These are phyloP conservation scores for Loriculus beryllinus DNA, from an alignment of 2,797 vertebrate genomes.

Conservation along the genomic window DNA sequence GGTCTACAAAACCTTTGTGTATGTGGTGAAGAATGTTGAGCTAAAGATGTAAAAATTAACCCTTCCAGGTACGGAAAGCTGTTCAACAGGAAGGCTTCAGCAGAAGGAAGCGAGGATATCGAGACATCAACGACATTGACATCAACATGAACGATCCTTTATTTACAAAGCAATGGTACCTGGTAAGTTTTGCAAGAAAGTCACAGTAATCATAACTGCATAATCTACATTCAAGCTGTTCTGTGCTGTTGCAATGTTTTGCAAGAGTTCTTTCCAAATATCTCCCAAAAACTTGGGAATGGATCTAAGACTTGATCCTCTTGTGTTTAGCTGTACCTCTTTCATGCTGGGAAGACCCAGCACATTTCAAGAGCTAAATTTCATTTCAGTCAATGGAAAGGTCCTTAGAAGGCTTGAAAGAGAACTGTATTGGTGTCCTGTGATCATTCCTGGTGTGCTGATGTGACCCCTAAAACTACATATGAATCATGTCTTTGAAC, in stretches of 20 bases:
- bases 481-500: background rate
- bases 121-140: slow-evolving; percentile 90
- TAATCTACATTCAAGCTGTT: background rate
- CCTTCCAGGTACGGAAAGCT: slow-evolving; percentile 86
- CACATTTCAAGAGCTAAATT: background rate
- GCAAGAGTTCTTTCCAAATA: background rate
- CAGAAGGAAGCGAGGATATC: slow-evolving; percentile 93
- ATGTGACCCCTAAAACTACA: background rate
- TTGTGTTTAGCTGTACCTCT: background rate
- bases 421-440: background rate
- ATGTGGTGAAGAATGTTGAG: background rate
- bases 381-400: background rate
- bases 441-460: background rate
- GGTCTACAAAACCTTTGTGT: background rate
- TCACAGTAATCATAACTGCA: background rate
- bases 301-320: background rate
- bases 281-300: background rate
- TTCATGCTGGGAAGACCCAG: background rate
- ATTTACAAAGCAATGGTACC: slow-evolving; percentile 98
- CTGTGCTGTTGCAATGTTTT: background rate
- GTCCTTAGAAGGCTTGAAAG: background rate
- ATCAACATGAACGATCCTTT: slow-evolving; percentile 96
- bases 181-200: slow-evolving; percentile 79
- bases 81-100: slow-evolving; percentile 90
- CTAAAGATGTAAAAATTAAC: slow-evolving; percentile 32